phyloP scores from a whole-genome alignment of 2,888 invertebrate genomes.

The Tanytarsus gracilentus region DNA sequence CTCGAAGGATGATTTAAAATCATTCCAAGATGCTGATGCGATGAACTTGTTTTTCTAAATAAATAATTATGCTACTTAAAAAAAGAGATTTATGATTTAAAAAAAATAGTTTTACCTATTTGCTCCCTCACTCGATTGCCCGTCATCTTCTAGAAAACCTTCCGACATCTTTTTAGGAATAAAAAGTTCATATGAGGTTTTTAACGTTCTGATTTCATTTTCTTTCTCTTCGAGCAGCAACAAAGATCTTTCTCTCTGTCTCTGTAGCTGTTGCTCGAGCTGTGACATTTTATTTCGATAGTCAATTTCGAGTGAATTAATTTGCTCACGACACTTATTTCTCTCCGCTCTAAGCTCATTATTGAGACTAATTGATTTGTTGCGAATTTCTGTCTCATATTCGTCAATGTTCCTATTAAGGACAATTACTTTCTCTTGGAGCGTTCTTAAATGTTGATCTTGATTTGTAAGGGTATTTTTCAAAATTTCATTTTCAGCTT shows the following conservation, averaged over 20 bases:
- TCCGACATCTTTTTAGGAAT: slow-evolving; percentile 39
- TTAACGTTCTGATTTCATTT: slow-evolving; percentile 54
- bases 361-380: slow-evolving; percentile 49
- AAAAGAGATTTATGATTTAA: too few relatives aligned
- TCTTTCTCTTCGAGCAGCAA: slow-evolving; percentile 73
- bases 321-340: slow-evolving; percentile 37
- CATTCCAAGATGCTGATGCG: slow-evolving; percentile 10
- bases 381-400: slow-evolving; percentile 54
- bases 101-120: not conserved
- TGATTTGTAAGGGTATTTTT: slow-evolving; percentile 44
- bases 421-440: slow-evolving; percentile 58
- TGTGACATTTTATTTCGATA: slow-evolving; percentile 47
- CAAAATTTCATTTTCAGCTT: slow-evolving; percentile 34
- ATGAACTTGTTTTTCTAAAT: slow-evolving; percentile 7
- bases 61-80: too few relatives aligned
- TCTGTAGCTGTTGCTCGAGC: slow-evolving; percentile 62
- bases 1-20: slow-evolving; percentile 34
- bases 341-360: slow-evolving; percentile 43
- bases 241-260: slow-evolving; percentile 72
- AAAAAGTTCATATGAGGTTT: slow-evolving; percentile 49
- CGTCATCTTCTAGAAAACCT: not conserved
- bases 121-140: not conserved
- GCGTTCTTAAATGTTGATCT: slow-evolving; percentile 52
- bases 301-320: slow-evolving; percentile 44
- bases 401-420: slow-evolving; percentile 54